A percentile compares a stretch with the other conserved stretches of the same genome.
Conservation (phyloP, 1,140 invertebrate genomes). For the Bombus picipes region DNA sequence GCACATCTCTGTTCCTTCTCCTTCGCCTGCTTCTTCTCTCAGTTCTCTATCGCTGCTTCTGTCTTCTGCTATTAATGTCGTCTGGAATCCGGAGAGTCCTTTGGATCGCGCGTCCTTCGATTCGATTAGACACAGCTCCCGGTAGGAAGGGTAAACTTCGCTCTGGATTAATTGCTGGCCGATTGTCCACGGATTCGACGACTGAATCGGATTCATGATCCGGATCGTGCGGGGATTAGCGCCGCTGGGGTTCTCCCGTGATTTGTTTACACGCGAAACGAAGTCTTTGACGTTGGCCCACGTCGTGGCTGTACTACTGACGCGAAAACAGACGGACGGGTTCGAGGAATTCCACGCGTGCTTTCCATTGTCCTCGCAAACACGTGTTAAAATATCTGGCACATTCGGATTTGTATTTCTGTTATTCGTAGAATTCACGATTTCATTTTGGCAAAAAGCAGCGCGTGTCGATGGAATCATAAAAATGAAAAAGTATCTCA, state of each 20-base stretch:
- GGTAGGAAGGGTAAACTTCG: background rate
- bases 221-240: background rate
- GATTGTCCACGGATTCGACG: background rate
- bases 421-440: background rate
- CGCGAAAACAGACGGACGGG: background rate
- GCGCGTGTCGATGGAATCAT: too few species aligned
- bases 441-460: background rate
- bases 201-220: background rate
- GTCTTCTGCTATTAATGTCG: constrained; percentile 6
- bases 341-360: background rate
- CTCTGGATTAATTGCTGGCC: constrained; percentile 24
- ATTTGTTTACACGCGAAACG: background rate
- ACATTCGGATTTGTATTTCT: background rate
- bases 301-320: background rate
- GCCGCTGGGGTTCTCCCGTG: background rate
- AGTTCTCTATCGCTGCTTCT: too few species aligned
- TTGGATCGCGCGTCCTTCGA: background rate
- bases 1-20: background rate
- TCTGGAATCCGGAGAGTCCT: background rate
- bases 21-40: background rate
- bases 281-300: background rate
- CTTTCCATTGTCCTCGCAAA: too few species aligned
- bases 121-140: constrained; percentile 3
- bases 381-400: background rate
- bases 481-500: too few species aligned